Percentiles rank a stretch among this genome's conserved stretches.
phyloP scores from a whole-genome alignment of 1,140 invertebrate genomes.

The Matsumurasca onukii region DNA sequence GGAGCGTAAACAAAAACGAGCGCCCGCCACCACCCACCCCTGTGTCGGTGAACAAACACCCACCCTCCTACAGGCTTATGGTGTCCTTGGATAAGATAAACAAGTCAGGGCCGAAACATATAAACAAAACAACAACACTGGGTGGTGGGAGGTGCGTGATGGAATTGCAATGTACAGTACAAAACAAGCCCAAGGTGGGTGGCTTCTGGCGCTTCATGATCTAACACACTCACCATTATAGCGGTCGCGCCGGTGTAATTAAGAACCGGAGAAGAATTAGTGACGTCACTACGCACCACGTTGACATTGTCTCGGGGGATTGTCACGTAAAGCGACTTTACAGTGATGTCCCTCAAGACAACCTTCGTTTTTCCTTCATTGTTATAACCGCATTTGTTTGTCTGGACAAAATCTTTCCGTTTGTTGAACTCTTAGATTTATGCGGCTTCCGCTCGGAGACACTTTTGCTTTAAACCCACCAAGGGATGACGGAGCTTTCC shows the following conservation, averaged over 20 bases:
- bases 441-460: no score
- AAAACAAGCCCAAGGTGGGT: neutral
- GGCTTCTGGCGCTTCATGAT: no score
- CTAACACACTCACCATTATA: no score
- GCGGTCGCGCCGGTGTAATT: neutral
- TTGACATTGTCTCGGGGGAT: neutral
- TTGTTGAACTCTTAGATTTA: no score
- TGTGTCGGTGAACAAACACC: neutral
- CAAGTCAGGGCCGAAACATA: constrained; percentile 14
- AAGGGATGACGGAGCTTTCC: no score
- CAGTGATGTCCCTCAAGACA: neutral
- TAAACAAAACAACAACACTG: constrained; percentile 16
- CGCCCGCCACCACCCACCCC: neutral
- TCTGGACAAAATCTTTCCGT: no score
- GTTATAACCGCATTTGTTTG: neutral
- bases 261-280: neutral
- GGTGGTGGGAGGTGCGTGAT: neutral
- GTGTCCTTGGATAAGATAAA: constrained; percentile 29
- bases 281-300: neutral
- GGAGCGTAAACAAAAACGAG: constrained; percentile 14
- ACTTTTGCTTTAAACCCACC: no score
- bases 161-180: neutral
- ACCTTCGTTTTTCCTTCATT: neutral
- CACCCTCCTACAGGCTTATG: constrained; percentile 16
- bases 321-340: neutral